A percentile compares a stretch with the other conserved stretches of the same genome.
Evolutionary conservation across 2,888 invertebrate genomes (phyloP).

Genomic region (Ceratothoa steindachneri): DNA sequence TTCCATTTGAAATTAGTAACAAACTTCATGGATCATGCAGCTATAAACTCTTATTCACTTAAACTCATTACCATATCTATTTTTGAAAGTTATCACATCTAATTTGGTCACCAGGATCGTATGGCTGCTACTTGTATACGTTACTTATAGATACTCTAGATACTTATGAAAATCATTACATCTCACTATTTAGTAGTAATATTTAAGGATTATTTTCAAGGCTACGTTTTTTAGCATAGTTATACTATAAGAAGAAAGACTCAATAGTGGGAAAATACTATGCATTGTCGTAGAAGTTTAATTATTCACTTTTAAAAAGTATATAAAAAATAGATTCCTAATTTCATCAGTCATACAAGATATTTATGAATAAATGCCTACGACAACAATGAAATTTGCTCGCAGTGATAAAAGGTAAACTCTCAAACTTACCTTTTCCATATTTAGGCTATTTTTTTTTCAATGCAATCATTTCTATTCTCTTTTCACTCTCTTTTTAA

Average conservation of each 20-base stretch:
- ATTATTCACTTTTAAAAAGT: conserved; percentile 6
- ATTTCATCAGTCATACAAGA: conserved; percentile 2
- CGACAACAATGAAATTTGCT: too few relatives aligned
- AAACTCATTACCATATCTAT: background rate
- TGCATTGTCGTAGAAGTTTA: background rate
- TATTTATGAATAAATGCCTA: too few relatives aligned
- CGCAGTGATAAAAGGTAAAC: too few relatives aligned
- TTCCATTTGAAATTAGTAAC: background rate
- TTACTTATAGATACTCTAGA: background rate
- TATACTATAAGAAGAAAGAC: background rate
- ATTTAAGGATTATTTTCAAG: background rate
- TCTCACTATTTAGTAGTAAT: background rate
- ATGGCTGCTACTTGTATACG: background rate
- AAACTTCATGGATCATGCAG: background rate
- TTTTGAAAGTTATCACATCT: background rate
- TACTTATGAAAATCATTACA: background rate
- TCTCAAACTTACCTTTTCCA: background rate
- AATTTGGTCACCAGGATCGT: background rate
- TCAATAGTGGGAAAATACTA: background rate
- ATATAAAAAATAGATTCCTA: conserved; percentile 6
- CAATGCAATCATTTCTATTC: background rate
- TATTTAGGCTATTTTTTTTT: background rate
- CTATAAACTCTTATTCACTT: background rate
- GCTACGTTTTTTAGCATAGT: background rate
- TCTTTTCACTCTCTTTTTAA: background rate